Evolutionary conservation across 2,797 vertebrate genomes (phyloP), one percentile per base, ranked within the genome.

Genomic region (Gephyroberyx darwinii): DNA sequence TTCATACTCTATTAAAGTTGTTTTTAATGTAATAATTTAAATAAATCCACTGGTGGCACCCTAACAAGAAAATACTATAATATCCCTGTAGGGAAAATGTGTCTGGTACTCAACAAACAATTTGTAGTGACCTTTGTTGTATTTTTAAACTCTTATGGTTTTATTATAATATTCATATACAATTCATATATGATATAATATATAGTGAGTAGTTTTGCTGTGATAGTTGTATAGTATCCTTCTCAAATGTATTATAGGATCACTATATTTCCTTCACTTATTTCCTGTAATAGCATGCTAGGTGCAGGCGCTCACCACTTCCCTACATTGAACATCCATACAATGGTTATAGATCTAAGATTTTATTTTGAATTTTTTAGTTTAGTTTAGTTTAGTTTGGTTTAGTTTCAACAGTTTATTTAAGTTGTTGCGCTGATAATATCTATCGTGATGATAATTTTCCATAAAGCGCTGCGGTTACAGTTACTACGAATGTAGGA

Each of bases 401-500:
- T 3, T 26, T 26, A 26, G 26, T 26, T 20, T 55, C 55, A 65
- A 59, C 39, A 17, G 82, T 88, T 90, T 90, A 88, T 87, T 91
- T 88, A 74, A 88, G 83, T 87, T 91, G 82, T 66, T 13, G 84
- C 17, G 78, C 87, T 92, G 91, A 88, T 81, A 85, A 89, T 92
- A 43, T 13, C 33, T 43, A 91, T 89, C 84, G 73, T 39, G 30
- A 70, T 77, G 82, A 86, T 77, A 63, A 87, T 91, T 92, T 91
- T 91, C 91, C 91, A 91, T 78, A 81, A 84, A 76, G 86, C 82
- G 79, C 75, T 76, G 69, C 45, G 81, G 80, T 68, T 41, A 81
- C 81, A 60, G 84, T 84, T 91, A 86, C 80, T 84, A 71, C 70
- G 26, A 26, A 26, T 4, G 26, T 58, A 58, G 13, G 35, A 26